Evolutionary conservation across 2,113 vertebrate genomes (phyloP).

Genomic region (Choloepus hoffmanni): DNA sequence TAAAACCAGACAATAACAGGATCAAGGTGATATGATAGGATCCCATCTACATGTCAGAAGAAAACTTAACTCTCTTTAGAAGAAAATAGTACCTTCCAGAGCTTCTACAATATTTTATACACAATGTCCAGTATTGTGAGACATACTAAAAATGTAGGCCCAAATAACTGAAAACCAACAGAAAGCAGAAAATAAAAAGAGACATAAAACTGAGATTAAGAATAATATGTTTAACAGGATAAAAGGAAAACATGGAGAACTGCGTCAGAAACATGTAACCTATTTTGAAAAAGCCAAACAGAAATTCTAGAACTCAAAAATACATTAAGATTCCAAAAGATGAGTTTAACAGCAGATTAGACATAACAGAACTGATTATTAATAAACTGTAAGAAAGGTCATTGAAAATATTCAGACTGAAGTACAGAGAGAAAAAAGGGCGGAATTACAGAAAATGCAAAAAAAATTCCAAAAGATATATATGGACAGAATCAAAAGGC

Average conservation of each 20-base stretch:
- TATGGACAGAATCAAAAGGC: not conserved
- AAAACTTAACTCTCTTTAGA: slow-evolving; percentile 39
- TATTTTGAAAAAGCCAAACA: not conserved
- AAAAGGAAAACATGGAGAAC: slow-evolving; percentile 35
- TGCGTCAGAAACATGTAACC: not conserved
- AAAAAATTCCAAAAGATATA: not conserved
- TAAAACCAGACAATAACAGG: not conserved
- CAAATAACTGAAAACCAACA: slow-evolving; percentile 33
- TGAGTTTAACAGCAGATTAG: slow-evolving; percentile 20
- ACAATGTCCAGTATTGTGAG: not conserved
- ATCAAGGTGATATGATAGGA: not conserved
- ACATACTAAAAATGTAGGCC: not conserved
- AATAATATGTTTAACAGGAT: not conserved
- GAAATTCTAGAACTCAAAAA: slow-evolving; percentile 55
- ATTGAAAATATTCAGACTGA: slow-evolving; percentile 10
- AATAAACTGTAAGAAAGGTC: not conserved
- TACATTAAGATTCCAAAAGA: not conserved
- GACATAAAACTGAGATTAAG: not conserved
- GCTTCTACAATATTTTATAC: slow-evolving; percentile 15
- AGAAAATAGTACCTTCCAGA: not conserved
- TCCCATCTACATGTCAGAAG: not conserved
- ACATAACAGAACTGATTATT: not conserved
- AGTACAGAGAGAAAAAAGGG: not conserved
- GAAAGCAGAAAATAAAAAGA: not conserved
- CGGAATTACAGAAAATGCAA: not conserved